Percentiles rank a stretch among this genome's conserved stretches.
phyloP scores from a whole-genome alignment of 2,888 invertebrate species.

The Dugesia japonica region DNA sequence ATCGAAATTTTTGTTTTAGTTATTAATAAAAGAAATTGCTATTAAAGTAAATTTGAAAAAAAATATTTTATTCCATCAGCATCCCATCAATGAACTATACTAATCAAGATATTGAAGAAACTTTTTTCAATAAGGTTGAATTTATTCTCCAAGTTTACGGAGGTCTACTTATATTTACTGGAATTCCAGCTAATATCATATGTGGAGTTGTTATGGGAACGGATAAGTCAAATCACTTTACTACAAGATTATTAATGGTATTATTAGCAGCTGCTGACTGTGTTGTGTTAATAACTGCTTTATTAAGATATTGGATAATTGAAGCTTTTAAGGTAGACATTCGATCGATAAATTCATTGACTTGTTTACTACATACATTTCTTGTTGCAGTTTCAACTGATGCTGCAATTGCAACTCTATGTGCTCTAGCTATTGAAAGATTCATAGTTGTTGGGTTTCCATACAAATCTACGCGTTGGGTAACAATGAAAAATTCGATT shows the following conservation, averaged over 20 bases:
- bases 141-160: conserved; percentile 24
- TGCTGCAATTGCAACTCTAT: conserved; percentile 29
- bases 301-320: conserved; percentile 33
- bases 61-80: background rate
- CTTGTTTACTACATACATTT: conserved; percentile 29
- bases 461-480: conserved; percentile 16
- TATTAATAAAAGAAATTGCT: background rate
- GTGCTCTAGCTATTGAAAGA: conserved; percentile 33
- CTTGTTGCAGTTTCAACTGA: conserved; percentile 27
- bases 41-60: background rate
- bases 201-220: conserved; percentile 33
- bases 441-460: conserved; percentile 34
- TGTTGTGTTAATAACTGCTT: conserved; percentile 28
- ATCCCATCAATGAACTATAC: background rate
- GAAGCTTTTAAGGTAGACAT: conserved; percentile 32
- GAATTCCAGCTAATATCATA: conserved; percentile 33
- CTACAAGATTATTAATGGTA: conserved; percentile 34
- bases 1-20: too few relatives aligned
- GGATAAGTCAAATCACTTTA: conserved; percentile 28
- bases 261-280: conserved; percentile 30
- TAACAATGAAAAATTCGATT: conserved; percentile 17
- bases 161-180: conserved; percentile 26
- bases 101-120: conserved; percentile 1
- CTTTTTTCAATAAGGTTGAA: conserved; percentile 10
- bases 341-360: conserved; percentile 21